A percentile compares a stretch with the other conserved stretches of the same genome.
Conservation (phyloP, 2,797 vertebrate genomes). For the Pseudochaenichthys georgianus region DNA sequence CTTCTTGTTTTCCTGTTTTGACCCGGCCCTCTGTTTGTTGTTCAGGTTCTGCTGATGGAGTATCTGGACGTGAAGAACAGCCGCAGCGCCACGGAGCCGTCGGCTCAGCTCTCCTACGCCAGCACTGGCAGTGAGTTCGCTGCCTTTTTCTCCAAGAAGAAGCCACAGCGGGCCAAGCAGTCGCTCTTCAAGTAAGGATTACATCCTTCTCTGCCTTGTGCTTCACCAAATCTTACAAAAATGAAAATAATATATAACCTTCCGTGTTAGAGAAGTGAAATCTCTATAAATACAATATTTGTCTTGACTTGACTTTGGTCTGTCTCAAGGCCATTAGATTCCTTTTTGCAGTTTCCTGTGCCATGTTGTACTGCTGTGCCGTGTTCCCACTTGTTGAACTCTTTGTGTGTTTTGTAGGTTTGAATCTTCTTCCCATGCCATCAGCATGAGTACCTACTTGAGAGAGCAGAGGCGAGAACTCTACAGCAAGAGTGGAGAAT, state of each 20-base stretch:
- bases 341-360: neutral
- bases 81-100: constrained; percentile 91
- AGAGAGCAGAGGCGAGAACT: constrained; percentile 96
- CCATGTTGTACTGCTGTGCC: neutral
- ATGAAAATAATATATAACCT: neutral
- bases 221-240: neutral
- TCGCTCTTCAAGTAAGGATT: constrained; percentile 95
- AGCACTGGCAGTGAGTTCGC: constrained; percentile 96
- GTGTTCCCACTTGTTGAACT: constrained; percentile 6
- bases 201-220: neutral
- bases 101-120: constrained; percentile 93
- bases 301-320: neutral
- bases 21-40: constrained; percentile 8
- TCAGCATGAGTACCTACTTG: constrained; percentile 98
- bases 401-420: constrained; percentile 85
- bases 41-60: constrained; percentile 94
- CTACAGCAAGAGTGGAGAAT: constrained; percentile 96
- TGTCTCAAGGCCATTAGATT: neutral
- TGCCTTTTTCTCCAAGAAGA: constrained; percentile 97
- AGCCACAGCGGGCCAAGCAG: constrained; percentile 93
- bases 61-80: constrained; percentile 99
- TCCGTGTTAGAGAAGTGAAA: neutral
- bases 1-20: constrained; percentile 1
- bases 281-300: too few species aligned
- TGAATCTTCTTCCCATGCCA: constrained; percentile 97